Evolutionary conservation across 2,888 invertebrate species (phyloP).

Genomic region (Heliconius sara): DNA sequence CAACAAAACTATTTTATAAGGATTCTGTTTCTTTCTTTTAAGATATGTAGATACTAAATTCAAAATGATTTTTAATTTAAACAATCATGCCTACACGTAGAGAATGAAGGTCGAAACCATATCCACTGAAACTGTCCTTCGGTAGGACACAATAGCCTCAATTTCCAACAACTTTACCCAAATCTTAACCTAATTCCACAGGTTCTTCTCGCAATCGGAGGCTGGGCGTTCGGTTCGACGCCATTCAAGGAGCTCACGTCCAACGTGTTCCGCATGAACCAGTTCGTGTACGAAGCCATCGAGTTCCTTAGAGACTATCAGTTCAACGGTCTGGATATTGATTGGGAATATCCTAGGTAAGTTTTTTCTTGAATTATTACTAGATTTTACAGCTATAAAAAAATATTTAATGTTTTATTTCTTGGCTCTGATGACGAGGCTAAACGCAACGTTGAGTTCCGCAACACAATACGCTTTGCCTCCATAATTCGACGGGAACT

Average conservation of each 20-base stretch:
- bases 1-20: no score
- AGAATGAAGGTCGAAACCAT: no score
- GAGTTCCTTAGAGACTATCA: conserved; percentile 95
- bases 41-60: no score
- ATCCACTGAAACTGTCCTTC: not conserved
- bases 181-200: conserved; percentile 58
- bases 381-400: not conserved
- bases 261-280: conserved; percentile 96
- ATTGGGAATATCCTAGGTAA: conserved; percentile 96
- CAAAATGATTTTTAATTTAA: no score
- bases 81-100: no score
- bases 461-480: no score
- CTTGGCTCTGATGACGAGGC: no score
- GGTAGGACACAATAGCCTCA: not conserved
- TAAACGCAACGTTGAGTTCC: no score
- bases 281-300: conserved; percentile 97
- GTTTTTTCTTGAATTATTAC: not conserved
- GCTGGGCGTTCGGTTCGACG: conserved; percentile 98
- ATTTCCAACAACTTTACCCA: not conserved
- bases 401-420: no score
- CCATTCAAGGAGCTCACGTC: conserved; percentile 96
- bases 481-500: no score
- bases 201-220: conserved; percentile 94
- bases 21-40: no score
- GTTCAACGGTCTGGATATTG: conserved; percentile 96